Evolutionary conservation across 37 sponge, comb jelly and placozoan genomes (phyloP).

Genomic region (Ephydatia muelleri): DNA sequence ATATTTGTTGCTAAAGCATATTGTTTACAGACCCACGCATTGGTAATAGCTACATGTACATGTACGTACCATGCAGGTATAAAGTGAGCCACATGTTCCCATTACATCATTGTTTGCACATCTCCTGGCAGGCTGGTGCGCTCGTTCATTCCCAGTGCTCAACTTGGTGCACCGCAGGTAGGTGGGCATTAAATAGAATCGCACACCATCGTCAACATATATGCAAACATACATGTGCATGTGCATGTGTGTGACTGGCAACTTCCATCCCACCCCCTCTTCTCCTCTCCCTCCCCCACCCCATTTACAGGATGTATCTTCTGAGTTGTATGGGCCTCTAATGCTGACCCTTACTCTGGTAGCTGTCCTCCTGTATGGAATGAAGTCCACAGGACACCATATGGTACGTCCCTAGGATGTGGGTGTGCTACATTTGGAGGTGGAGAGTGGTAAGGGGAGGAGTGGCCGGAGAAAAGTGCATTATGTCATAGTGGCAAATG

Average conservation of each 20-base stretch:
- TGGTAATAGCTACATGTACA: neutral
- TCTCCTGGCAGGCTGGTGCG: constrained; percentile 51
- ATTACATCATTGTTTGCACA: too few relatives aligned
- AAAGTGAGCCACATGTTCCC: neutral
- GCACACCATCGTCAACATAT: too few relatives aligned
- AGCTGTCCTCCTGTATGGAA: constrained; percentile 84
- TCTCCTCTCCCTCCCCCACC: too few relatives aligned
- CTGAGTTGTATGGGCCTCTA: constrained; percentile 88
- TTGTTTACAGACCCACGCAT: too few relatives aligned
- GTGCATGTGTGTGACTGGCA: too few relatives aligned
- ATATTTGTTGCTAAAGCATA: too few relatives aligned
- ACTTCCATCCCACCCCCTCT: too few relatives aligned
- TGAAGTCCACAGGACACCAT: constrained; percentile 82
- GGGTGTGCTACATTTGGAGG: neutral
- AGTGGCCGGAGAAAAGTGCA: too few relatives aligned
- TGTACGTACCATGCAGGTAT: neutral
- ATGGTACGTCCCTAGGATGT: constrained; percentile 71
- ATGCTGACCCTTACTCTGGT: constrained; percentile 88
- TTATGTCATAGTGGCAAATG: too few relatives aligned
- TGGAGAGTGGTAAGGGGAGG: too few relatives aligned
- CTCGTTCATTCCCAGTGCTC: constrained; percentile 39
- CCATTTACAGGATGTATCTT: constrained; percentile 36
- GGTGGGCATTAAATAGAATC: neutral
- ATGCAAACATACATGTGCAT: neutral
- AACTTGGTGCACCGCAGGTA: constrained; percentile 53